These are phyloP conservation scores for Syritta pipiens DNA, from an alignment of 2,888 invertebrate species.

Conservation along the genomic window DNA sequence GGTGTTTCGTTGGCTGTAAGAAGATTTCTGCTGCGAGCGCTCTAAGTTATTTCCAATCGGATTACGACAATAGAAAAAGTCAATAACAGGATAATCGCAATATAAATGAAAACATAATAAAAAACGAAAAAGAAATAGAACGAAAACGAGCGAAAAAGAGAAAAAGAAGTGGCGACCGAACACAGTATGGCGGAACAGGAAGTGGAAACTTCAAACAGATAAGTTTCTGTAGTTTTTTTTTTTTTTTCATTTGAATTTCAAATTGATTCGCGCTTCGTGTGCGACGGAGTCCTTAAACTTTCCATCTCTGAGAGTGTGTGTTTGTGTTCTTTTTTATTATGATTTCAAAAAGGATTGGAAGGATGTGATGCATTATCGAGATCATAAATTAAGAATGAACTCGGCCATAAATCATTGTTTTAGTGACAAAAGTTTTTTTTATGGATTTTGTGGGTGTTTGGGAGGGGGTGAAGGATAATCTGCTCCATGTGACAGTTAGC, in stretches of 20 bases:
- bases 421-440: conserved; percentile 32
- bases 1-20: conserved; percentile 29
- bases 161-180: not conserved
- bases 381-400: conserved; percentile 51
- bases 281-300: conserved; percentile 15
- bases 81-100: conserved; percentile 67
- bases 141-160: not conserved
- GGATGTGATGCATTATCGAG: conserved; percentile 57
- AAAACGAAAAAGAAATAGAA: not conserved
- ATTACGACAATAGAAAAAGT: conserved; percentile 67
- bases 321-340: not conserved
- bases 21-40: conserved; percentile 51
- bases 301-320: not conserved
- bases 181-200: conserved; percentile 45
- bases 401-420: conserved; percentile 54
- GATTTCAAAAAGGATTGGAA: conserved; percentile 15
- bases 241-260: conserved; percentile 50
- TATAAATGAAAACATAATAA: conserved; percentile 55
- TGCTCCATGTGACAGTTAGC: not conserved
- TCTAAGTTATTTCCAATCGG: conserved; percentile 65
- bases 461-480: not conserved
- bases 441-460: not conserved
- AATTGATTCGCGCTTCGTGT: conserved; percentile 19
- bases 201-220: conserved; percentile 51
- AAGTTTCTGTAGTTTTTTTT: too few relatives aligned